phyloP scores from a whole-genome alignment of 1,140 invertebrate genomes.

The Drosophila prosaltans region DNA sequence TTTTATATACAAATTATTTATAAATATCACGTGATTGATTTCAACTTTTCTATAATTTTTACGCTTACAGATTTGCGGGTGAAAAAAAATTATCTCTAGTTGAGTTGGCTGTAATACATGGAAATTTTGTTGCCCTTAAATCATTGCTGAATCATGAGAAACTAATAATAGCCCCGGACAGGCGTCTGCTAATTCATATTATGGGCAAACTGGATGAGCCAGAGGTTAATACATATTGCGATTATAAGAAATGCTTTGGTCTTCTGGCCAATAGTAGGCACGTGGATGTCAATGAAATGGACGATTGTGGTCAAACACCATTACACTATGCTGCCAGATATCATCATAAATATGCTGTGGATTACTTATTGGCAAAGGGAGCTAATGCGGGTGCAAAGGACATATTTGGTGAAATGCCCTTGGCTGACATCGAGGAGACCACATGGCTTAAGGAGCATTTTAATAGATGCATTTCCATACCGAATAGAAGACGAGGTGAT shows the following conservation, averaged over 20 bases:
- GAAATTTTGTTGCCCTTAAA: conserved; percentile 86
- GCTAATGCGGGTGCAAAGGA: conserved; percentile 88
- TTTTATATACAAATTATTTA: too few relatives aligned
- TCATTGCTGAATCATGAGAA: conserved; percentile 84
- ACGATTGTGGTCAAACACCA: conserved; percentile 89
- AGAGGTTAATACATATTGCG: conserved; percentile 31
- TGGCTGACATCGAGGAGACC: conserved; percentile 86
- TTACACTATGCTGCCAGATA: conserved; percentile 91
- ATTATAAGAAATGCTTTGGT: conserved; percentile 84
- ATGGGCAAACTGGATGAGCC: conserved; percentile 84
- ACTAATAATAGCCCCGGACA: conserved; percentile 83
- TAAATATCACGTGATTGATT: too few relatives aligned
- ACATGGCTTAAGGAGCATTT: conserved; percentile 87
- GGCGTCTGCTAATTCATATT: conserved; percentile 84
- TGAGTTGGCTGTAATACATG: conserved; percentile 84
- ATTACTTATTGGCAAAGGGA: conserved; percentile 86
- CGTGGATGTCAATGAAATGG: conserved; percentile 86
- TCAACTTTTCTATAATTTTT: background rate
- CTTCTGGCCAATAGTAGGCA: conserved; percentile 84
- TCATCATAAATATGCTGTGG: conserved; percentile 85
- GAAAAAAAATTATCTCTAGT: conserved; percentile 31
- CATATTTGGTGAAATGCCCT: conserved; percentile 86
- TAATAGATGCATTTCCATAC: conserved; percentile 87
- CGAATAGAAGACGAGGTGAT: conserved; percentile 85
- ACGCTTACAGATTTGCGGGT: conserved; percentile 7